phyloP scores from a whole-genome alignment of 2,888 invertebrate genomes.

The Ectropis crepuscularia region DNA sequence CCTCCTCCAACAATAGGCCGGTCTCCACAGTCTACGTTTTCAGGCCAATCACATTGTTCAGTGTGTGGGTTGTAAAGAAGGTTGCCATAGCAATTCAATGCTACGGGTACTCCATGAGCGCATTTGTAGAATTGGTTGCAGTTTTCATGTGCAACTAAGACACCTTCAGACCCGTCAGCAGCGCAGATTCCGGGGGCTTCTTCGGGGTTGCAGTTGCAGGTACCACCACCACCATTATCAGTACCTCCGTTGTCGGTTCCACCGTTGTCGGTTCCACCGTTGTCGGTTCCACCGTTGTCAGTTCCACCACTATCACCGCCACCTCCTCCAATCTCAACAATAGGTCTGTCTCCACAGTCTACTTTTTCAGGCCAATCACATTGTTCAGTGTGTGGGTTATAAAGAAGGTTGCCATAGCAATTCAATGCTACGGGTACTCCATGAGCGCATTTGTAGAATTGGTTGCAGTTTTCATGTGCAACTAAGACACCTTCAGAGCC shows the following conservation, averaged over 20 bases:
- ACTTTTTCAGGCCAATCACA: constrained; percentile 52
- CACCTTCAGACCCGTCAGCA: constrained; percentile 34
- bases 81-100: constrained; percentile 30
- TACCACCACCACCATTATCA: constrained; percentile 19
- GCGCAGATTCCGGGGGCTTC: constrained; percentile 52
- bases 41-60: constrained; percentile 43
- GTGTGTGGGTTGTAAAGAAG: constrained; percentile 40
- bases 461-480: constrained; percentile 57
- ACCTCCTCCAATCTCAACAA: constrained; percentile 23
- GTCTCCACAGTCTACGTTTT: constrained; percentile 39
- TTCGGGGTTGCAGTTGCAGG: constrained; percentile 43
- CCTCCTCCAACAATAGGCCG: constrained; percentile 23
- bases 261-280: constrained; percentile 11
- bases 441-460: constrained; percentile 46
- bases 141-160: constrained; percentile 42
- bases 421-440: constrained; percentile 35
- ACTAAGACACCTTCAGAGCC: constrained; percentile 50
- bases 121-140: constrained; percentile 48
- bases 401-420: constrained; percentile 41
- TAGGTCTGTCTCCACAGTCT: constrained; percentile 43
- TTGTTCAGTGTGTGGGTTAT: constrained; percentile 41
- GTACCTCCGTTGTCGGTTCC: constrained; percentile 12
- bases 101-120: constrained; percentile 37
- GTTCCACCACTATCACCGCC: constrained; percentile 28
- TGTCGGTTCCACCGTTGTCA: constrained; percentile 14